Evolutionary conservation across 2,888 invertebrate genomes (phyloP).

Genomic region (Ornithoptera alexandrae): DNA sequence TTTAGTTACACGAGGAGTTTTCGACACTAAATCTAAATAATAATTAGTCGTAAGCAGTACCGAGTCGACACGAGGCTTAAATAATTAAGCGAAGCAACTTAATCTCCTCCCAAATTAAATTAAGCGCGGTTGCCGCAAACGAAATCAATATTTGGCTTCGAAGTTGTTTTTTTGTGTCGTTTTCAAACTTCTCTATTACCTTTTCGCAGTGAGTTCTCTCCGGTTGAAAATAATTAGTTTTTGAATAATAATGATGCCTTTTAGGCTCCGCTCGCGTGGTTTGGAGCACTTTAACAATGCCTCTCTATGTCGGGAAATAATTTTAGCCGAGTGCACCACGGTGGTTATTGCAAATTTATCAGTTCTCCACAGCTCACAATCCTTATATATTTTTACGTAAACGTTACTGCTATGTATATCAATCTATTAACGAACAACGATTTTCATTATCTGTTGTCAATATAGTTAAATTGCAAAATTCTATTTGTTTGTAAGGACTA

Average conservation of each 20-base stretch:
- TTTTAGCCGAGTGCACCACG: conserved; percentile 18
- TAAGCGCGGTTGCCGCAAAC: conserved; percentile 38
- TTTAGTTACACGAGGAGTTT: conserved; percentile 3
- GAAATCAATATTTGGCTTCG: conserved; percentile 20
- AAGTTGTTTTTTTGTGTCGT: conserved; percentile 16
- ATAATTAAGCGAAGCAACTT: conserved; percentile 48
- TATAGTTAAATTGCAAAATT: neutral
- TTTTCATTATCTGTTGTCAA: neutral
- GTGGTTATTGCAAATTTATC: conserved; percentile 22
- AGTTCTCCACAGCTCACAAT: neutral
- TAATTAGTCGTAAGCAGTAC: conserved; percentile 29
- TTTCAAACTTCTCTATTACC: conserved; percentile 22
- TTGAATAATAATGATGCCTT: conserved; percentile 31
- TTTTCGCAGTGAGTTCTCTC: conserved; percentile 8
- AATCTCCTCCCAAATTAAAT: conserved; percentile 53
- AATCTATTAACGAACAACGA: neutral
- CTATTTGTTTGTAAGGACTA: too few relatives aligned
- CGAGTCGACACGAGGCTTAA: conserved; percentile 41
- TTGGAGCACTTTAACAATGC: conserved; percentile 29
- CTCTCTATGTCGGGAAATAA: conserved; percentile 17
- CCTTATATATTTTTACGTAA: neutral
- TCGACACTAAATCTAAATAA: conserved; percentile 9
- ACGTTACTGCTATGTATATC: neutral
- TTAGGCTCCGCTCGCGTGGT: conserved; percentile 30
- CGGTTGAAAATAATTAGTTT: conserved; percentile 27